Base-by-base conservation (phyloP, 2,113 vertebrate genomes). In the Periophthalmus modestus region DNA sequence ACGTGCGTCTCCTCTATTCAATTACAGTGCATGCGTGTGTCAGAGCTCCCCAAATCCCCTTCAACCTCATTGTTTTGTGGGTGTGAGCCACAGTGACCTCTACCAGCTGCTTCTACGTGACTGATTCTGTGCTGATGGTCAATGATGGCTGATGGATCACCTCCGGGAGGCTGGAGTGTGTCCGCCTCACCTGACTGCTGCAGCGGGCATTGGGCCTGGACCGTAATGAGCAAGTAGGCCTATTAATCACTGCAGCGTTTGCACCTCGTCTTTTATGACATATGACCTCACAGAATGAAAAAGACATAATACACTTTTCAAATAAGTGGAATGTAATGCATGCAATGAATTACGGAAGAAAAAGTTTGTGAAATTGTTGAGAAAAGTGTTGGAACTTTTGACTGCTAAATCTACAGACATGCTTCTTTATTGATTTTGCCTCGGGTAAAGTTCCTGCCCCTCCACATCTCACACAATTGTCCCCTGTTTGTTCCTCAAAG, bases 61-160 rank as follows among this genome's bases (percentile, higher is more conserved):
- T 12, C 18, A 4, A 52, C 62, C 69, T 75, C 78, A 68, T 88
- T 57, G 82, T 85, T 71, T 75, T 62, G 24, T 65, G 34, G 12
- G 24, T 12, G 43, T 55, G 78, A 72, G 78, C 82, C 79, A 67
- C 57, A 33, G 57, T 62, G 86, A 89, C 84, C 73, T 84, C 77
- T n/a, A 66, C 33, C 82, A 59, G 62, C 68, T 39, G 69, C 47
- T 59, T 72, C 69, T 15, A 19, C 47, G 72, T 82, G 75, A 76
- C 80, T 79, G 72, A 75, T 62, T 69, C 74, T 50, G 71, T 69
- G 5, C 58, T 43, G 47, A 48, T 67, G 77, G 88, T 91, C 89
- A 86, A 75, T 85, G 82, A 79, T 86, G 77, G 73, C 43, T 91
- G 90, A 91, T 89, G 86, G 91, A 91, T 91, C 85, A 89, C 88